Evolutionary conservation across 2,113 vertebrate genomes (phyloP).

Genomic region (Myiagra hebetior): DNA sequence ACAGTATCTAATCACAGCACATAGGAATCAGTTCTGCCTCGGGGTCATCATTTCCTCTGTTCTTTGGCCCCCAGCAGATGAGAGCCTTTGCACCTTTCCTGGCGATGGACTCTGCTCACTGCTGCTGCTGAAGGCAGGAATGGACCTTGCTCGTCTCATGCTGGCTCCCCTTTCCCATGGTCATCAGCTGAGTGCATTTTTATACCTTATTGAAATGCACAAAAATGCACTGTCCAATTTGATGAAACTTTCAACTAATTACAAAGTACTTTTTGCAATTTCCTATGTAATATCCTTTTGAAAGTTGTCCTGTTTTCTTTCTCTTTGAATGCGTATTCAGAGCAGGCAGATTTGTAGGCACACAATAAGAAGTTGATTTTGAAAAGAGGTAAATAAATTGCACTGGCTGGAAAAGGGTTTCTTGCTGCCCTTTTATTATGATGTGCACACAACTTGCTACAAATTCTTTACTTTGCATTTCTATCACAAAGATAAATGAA

Average conservation of each 20-base stretch:
- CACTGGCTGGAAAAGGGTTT: slow-evolving; percentile 39
- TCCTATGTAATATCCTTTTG: slow-evolving; percentile 50
- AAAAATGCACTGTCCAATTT: slow-evolving; percentile 10
- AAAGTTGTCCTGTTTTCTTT: slow-evolving; percentile 33
- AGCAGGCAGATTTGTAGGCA: slow-evolving; percentile 39
- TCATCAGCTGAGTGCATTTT: not conserved
- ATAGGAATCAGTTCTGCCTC: not conserved
- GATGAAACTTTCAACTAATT: slow-evolving; percentile 34
- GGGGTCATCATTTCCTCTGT: not conserved
- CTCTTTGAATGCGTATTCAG: slow-evolving; percentile 41
- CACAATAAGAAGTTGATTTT: slow-evolving; percentile 63
- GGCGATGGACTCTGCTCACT: not conserved
- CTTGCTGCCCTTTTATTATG: slow-evolving; percentile 48
- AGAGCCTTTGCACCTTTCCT: not conserved
- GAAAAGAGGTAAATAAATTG: slow-evolving; percentile 64
- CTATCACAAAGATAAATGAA: slow-evolving; percentile 56
- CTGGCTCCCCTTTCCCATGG: not conserved
- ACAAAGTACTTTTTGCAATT: slow-evolving; percentile 42
- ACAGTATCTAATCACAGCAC: not conserved
- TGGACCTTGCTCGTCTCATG: not conserved
- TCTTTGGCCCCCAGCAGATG: slow-evolving; percentile 9
- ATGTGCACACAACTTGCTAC: slow-evolving; percentile 31
- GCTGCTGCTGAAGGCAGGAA: not conserved
- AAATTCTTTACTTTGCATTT: slow-evolving; percentile 59
- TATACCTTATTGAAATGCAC: not conserved